Base-by-base conservation (phyloP, 1,140 invertebrate species). In the Drosophila aff. region DNA sequence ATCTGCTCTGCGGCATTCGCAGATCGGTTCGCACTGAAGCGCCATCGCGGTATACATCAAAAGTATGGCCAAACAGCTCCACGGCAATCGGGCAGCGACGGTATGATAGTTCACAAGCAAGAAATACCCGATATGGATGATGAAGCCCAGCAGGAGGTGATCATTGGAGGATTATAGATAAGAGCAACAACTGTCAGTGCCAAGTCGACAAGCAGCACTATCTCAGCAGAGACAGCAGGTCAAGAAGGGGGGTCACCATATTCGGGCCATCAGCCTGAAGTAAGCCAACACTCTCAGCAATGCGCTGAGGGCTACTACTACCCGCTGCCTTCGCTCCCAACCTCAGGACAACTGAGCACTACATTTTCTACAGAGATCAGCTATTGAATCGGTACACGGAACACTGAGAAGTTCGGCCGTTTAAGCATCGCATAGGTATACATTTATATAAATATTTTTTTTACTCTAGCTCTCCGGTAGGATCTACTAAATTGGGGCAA, bases 1-100 rank as follows among this genome's bases (percentile, higher is more conserved):
- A 97, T 97, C 77, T 97, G 97, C 84, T 96, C 96, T 44, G 97
- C 97, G n/a, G 96, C 96, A 44, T 97, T 97, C 86, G 96, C 96
- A 13, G 96, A 97, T 93, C 94, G 96, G 58, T 97, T 97, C 87
- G 96, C 96, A 2, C 92, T 97, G 41, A 97, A 97, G 80, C 94
- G 96, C 68, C 96, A 97, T 91, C 94, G 96, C 82, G 95, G 95
- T 61, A 96, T 97, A 63, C 96, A 97, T 81, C 96, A 96, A 79
- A 96, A 97, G 93, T 96, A 97, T 83, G 96, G 92, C 1, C 92
- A 93, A 62, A 93, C 92, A 16, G 92, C 91, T 13, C 92, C 92
- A 11, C 76, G 92, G 10, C 90, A 92, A 31, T 65, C 92, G 10
- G 60, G 81, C 7, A 62, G 62, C 9, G 91, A 92, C 53, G 79